Evolutionary conservation across 2,888 invertebrate genomes (phyloP).

Genomic region (Ophion ellenae): DNA sequence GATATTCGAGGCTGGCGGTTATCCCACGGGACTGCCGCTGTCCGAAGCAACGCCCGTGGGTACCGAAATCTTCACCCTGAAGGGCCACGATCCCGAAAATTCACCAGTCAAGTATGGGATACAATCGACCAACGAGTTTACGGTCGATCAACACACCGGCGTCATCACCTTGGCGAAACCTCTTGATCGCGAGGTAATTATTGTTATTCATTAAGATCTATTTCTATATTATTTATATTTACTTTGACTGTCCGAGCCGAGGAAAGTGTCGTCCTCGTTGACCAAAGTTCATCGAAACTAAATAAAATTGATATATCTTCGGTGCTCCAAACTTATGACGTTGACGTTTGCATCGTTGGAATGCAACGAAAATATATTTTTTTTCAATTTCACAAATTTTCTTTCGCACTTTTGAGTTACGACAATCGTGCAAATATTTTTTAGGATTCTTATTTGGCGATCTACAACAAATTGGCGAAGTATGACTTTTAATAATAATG

Average conservation of each 20-base stretch:
- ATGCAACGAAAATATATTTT: too few relatives aligned
- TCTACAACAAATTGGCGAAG: too few relatives aligned
- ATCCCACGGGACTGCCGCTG: conserved; percentile 85
- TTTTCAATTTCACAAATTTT: too few relatives aligned
- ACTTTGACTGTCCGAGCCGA: background rate
- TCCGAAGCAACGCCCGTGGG: conserved; percentile 93
- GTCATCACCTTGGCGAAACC: conserved; percentile 91
- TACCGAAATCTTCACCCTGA: conserved; percentile 90
- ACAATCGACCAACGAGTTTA: conserved; percentile 92
- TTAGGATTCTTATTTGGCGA: too few relatives aligned
- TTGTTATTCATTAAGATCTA: background rate
- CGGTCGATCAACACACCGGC: conserved; percentile 91
- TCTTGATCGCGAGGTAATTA: conserved; percentile 91
- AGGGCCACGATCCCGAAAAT: conserved; percentile 93
- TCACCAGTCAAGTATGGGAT: conserved; percentile 89
- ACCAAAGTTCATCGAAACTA: too few relatives aligned
- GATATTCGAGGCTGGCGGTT: conserved; percentile 79
- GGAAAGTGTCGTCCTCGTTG: too few relatives aligned
- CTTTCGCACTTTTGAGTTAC: too few relatives aligned
- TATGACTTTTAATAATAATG: too few relatives aligned
- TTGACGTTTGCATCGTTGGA: too few relatives aligned
- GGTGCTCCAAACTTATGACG: too few relatives aligned
- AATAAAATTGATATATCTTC: too few relatives aligned
- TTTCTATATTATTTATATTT: background rate
- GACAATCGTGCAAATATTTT: too few relatives aligned